Evolutionary conservation across 2,888 invertebrate genomes (phyloP).

Genomic region (Scrobipalpa costella): DNA sequence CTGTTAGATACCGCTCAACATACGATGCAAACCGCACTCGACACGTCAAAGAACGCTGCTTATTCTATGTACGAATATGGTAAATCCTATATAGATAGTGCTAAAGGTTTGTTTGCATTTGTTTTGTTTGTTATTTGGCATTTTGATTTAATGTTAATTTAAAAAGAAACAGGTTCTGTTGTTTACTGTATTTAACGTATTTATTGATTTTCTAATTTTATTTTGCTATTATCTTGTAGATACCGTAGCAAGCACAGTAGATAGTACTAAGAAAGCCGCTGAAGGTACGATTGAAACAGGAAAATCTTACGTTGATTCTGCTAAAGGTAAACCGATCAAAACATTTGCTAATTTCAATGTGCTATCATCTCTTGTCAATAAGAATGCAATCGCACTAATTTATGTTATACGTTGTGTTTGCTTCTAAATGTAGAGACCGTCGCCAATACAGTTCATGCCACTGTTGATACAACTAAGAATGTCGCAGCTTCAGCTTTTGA

Average conservation of each 20-base stretch:
- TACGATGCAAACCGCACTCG: conserved; percentile 55
- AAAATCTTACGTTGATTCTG: conserved; percentile 43
- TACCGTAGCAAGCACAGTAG: conserved; percentile 55
- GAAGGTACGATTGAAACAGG: conserved; percentile 49
- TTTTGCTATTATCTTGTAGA: conserved; percentile 49
- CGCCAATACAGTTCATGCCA: conserved; percentile 43
- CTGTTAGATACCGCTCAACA: conserved; percentile 61
- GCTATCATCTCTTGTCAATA: not conserved
- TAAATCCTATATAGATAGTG: conserved; percentile 58
- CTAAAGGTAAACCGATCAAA: conserved; percentile 57
- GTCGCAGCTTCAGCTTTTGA: conserved; percentile 52
- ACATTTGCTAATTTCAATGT: conserved; percentile 21
- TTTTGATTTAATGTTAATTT: not conserved
- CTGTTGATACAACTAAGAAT: conserved; percentile 56
- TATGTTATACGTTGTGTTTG: conserved; percentile 3
- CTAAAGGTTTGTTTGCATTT: conserved; percentile 42
- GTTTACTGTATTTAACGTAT: conserved; percentile 2
- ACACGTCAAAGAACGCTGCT: conserved; percentile 52
- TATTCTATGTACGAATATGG: conserved; percentile 60
- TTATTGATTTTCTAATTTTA: conserved; percentile 22
- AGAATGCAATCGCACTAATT: not conserved
- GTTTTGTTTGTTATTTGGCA: conserved; percentile 29
- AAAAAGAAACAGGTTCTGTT: too few species aligned
- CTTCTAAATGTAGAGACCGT: conserved; percentile 41
- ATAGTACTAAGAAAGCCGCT: conserved; percentile 56